A percentile compares a stretch with the other conserved stretches of the same genome.
Conservation (phyloP, 2,888 invertebrate species). For the Portevinia maculata region DNA sequence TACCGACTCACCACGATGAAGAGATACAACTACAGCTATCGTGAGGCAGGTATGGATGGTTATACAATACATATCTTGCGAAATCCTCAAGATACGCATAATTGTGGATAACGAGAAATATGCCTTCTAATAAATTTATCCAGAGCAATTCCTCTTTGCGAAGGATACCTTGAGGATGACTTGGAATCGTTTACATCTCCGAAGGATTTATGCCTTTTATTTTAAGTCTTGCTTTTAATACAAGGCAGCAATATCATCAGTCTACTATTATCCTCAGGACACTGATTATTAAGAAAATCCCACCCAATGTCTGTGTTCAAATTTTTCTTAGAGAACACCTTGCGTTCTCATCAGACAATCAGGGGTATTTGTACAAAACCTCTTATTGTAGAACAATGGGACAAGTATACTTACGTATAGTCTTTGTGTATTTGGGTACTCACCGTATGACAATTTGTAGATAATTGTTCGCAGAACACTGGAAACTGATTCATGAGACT, state of each 20-base stretch:
- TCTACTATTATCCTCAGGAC: slow-evolving; percentile 50
- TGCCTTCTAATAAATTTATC: slow-evolving; percentile 41
- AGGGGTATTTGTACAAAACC: slow-evolving; percentile 10
- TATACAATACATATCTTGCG: no score
- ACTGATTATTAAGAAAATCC: slow-evolving; percentile 47
- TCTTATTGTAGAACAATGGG: slow-evolving; percentile 6
- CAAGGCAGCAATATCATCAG: slow-evolving; percentile 16
- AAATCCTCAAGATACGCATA: slow-evolving; percentile 26
- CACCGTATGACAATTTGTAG: slow-evolving; percentile 60
- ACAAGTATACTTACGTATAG: slow-evolving; percentile 34
- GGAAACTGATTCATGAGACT: slow-evolving; percentile 59
- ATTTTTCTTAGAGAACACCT: slow-evolving; percentile 38
- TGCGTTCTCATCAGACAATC: slow-evolving; percentile 48
- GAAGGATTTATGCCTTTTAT: slow-evolving; percentile 22
- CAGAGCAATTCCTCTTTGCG: slow-evolving; percentile 16
- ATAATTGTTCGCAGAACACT: slow-evolving; percentile 60
- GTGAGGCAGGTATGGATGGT: no score
- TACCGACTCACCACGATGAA: slow-evolving; percentile 3
- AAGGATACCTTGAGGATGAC: slow-evolving; percentile 16
- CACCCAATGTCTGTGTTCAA: slow-evolving; percentile 21
- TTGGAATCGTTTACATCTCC: slow-evolving; percentile 45
- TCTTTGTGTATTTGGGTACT: slow-evolving; percentile 40
- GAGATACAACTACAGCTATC: neutral
- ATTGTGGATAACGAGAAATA: slow-evolving; percentile 41
- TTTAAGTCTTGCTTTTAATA: slow-evolving; percentile 13